Conservation (phyloP, 2,797 vertebrate genomes). For the Coreius guichenoti region DNA sequence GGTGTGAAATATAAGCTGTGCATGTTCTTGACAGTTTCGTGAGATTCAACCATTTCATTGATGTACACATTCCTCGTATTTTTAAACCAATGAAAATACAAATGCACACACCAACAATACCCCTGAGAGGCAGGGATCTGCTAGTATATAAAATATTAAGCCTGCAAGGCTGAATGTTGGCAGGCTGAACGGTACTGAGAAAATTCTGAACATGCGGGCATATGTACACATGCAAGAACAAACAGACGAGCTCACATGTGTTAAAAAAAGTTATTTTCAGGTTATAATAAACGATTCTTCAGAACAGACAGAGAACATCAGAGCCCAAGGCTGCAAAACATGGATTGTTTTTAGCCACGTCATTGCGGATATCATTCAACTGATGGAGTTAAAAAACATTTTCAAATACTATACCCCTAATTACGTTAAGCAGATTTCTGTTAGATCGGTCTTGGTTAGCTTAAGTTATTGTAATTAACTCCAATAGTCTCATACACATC, state of each 20-base stretch:
- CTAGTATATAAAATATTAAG: slow-evolving; percentile 10
- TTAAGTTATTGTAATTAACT: neutral
- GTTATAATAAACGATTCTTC: slow-evolving; percentile 3
- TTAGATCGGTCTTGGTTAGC: neutral
- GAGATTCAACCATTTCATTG: neutral
- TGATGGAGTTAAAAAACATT: neutral
- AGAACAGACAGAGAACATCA: slow-evolving; percentile 3
- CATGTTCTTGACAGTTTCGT: neutral
- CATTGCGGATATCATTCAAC: neutral
- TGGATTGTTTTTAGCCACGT: slow-evolving; percentile 5
- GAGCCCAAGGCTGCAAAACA: slow-evolving; percentile 21
- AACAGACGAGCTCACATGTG: neutral
- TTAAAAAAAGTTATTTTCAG: neutral
- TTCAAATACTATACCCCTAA: neutral
- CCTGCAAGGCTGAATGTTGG: neutral
- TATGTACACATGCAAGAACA: neutral
- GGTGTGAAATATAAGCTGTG: neutral
- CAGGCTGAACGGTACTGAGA: neutral
- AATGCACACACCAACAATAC: neutral
- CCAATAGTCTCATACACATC: neutral
- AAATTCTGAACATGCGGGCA: neutral
- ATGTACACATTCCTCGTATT: neutral
- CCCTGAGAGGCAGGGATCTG: neutral
- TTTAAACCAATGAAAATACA: neutral
- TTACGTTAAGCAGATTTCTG: neutral